phyloP scores from a whole-genome alignment of 2,797 vertebrate species.

The Erethizon dorsatum region DNA sequence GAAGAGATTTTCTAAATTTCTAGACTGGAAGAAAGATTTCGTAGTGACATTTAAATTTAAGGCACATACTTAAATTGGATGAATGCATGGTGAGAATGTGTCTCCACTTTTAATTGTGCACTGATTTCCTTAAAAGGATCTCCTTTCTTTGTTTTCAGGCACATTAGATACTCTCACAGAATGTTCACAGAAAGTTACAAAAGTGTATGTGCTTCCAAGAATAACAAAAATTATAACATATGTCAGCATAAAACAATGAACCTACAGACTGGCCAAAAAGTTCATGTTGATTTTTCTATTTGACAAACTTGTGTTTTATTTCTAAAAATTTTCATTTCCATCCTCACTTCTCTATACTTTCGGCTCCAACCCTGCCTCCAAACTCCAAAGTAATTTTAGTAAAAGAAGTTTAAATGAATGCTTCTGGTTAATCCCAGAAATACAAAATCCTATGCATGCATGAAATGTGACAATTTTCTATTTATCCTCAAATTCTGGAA shows the following conservation, averaged over 20 bases:
- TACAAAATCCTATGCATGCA: background rate
- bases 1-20: slow-evolving; percentile 41
- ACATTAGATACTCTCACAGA: background rate
- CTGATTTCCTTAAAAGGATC: slow-evolving; percentile 13
- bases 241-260: background rate
- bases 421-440: slow-evolving; percentile 44
- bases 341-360: background rate
- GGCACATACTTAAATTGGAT: background rate
- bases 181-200: slow-evolving; percentile 27
- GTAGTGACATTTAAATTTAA: slow-evolving; percentile 14
- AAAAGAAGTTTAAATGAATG: slow-evolving; percentile 52
- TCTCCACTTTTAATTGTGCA: background rate
- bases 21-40: background rate
- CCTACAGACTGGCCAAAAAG: slow-evolving; percentile 23
- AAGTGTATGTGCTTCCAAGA: background rate
- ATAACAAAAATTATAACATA: slow-evolving; percentile 26
- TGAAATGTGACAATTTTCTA: background rate
- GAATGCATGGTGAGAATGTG: background rate
- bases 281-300: slow-evolving; percentile 13
- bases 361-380: background rate
- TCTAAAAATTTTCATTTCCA: slow-evolving; percentile 4
- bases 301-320: slow-evolving; percentile 56
- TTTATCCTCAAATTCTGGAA: background rate
- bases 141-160: background rate
- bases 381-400: slow-evolving; percentile 50